Percentiles rank a stretch among this genome's conserved stretches.
Evolutionary conservation across 2,888 invertebrate genomes (phyloP).

Genomic region (Nudaria mundana): DNA sequence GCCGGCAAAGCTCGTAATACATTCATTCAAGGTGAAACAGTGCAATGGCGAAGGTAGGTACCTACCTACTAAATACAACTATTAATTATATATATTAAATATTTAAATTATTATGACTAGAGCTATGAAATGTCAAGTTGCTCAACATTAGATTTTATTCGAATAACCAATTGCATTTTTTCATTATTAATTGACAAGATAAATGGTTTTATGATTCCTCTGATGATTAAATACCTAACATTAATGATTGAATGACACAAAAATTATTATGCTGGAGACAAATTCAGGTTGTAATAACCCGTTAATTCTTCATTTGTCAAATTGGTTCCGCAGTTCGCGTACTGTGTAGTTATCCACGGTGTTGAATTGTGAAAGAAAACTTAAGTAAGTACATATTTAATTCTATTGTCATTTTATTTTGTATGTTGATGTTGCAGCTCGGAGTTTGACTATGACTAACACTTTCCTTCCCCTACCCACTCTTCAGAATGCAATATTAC

Average conservation of each 20-base stretch:
- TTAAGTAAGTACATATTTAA: neutral
- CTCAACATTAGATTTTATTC: conserved; percentile 18
- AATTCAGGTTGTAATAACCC: conserved; percentile 5
- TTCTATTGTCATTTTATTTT: neutral
- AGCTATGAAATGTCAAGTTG: conserved; percentile 28
- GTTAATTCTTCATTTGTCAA: conserved; percentile 21
- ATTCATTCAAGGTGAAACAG: conserved; percentile 65
- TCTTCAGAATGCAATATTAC: no score
- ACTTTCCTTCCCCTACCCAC: no score
- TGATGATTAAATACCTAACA: no score
- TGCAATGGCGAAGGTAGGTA: conserved; percentile 37
- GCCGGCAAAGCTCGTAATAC: conserved; percentile 57
- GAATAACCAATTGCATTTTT: conserved; percentile 1
- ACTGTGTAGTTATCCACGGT: neutral
- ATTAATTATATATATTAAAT: no score
- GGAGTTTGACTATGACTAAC: no score
- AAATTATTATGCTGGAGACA: neutral
- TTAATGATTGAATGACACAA: no score
- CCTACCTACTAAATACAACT: no score
- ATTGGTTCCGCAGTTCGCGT: conserved; percentile 14
- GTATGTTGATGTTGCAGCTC: no score
- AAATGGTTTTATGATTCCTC: no score
- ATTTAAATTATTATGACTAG: conserved; percentile 32
- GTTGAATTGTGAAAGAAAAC: conserved; percentile 1
- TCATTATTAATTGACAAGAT: conserved; percentile 1